Conservation (phyloP, 1,140 invertebrate species). For the Ooceraea biroi region DNA sequence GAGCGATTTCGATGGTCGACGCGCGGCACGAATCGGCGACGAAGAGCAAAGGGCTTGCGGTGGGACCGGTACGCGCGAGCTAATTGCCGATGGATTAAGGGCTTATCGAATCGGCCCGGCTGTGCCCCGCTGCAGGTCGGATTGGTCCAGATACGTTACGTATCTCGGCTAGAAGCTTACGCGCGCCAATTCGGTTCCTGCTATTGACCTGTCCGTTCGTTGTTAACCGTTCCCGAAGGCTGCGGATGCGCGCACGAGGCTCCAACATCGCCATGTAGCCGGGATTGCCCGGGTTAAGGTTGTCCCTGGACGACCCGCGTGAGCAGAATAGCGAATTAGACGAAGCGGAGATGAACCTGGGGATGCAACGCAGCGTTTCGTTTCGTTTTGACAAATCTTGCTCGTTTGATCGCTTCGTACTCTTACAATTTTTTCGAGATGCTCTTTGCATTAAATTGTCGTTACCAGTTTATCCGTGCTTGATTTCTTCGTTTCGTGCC, state of each 20-base stretch:
- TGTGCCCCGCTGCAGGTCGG: slow-evolving; percentile 31
- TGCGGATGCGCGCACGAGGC: not conserved
- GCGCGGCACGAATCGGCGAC: not conserved
- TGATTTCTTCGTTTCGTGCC: too few species aligned
- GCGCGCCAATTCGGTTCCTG: slow-evolving; percentile 9
- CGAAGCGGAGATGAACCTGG: not conserved
- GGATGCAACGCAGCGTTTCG: not conserved
- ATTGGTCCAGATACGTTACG: slow-evolving; percentile 66
- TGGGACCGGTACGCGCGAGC: slow-evolving; percentile 54
- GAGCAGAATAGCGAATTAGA: slow-evolving; percentile 24
- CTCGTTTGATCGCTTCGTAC: not conserved
- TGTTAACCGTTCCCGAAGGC: slow-evolving; percentile 22
- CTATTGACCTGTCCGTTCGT: slow-evolving; percentile 37
- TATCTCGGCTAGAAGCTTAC: slow-evolving; percentile 29
- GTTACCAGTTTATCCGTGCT: not conserved
- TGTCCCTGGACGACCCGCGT: slow-evolving; percentile 10
- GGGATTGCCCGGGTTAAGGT: slow-evolving; percentile 57
- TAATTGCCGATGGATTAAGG: slow-evolving; percentile 80
- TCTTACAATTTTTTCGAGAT: not conserved
- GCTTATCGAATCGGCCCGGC: slow-evolving; percentile 75
- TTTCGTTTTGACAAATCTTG: not conserved
- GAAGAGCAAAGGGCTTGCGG: slow-evolving; percentile 43
- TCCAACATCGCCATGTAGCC: slow-evolving; percentile 2
- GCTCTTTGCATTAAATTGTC: not conserved
- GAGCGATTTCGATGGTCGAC: slow-evolving; percentile 30